Conservation (phyloP, 2,888 invertebrate species). For the Pyrgus malvae region DNA sequence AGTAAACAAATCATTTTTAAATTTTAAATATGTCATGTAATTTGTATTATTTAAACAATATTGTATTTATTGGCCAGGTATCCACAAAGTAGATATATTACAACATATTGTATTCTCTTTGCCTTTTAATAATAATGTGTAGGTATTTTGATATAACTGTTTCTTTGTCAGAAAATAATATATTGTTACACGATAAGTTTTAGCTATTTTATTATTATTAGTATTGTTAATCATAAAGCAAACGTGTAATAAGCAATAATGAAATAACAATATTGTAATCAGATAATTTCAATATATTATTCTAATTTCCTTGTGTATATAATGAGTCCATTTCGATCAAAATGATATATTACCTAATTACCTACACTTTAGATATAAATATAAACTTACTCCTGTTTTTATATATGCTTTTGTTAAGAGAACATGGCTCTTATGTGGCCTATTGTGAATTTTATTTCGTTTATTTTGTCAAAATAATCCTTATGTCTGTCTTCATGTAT, state of each 20-base stretch:
- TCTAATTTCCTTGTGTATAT: slow-evolving; percentile 20
- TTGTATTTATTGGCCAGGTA: neutral
- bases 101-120: neutral
- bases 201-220: slow-evolving; percentile 21
- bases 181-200: slow-evolving; percentile 11
- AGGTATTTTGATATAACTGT: neutral
- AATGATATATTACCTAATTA: slow-evolving; percentile 1
- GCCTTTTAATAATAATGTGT: neutral
- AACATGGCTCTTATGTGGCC: no score
- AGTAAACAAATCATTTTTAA: no score
- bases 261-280: slow-evolving; percentile 19
- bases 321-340: slow-evolving; percentile 1
- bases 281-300: slow-evolving; percentile 12
- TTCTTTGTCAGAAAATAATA: slow-evolving; percentile 8
- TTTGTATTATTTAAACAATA: neutral
- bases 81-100: neutral
- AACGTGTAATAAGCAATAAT: slow-evolving; percentile 28
- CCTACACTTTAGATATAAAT: slow-evolving; percentile 5
- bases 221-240: slow-evolving; percentile 16
- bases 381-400: no score
- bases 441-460: no score
- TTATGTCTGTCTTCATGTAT: no score
- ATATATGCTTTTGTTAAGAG: no score
- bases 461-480: no score
- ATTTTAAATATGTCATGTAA: no score